A percentile compares a stretch with the other conserved stretches of the same genome.
These are phyloP conservation scores for Onthophagus sagittarius DNA, from an alignment of 2,888 invertebrate genomes.

Conservation along the genomic window DNA sequence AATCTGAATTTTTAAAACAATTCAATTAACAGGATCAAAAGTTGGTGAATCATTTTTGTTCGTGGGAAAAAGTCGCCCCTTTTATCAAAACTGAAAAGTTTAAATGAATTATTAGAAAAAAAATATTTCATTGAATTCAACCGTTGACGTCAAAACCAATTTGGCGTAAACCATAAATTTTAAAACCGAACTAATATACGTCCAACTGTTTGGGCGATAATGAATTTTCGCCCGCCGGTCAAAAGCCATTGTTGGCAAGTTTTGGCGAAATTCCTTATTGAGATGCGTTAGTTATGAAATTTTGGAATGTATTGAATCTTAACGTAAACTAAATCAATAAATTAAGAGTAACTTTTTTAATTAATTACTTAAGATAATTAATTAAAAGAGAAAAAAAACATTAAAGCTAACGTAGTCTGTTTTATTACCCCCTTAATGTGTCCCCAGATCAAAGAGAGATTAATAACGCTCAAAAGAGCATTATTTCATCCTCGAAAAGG, in stretches of 20 bases:
- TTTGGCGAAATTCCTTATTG: not conserved
- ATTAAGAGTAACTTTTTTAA: not conserved
- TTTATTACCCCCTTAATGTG: not conserved
- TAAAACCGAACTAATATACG: not conserved
- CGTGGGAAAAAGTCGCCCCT: conserved; percentile 46
- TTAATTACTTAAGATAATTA: not conserved
- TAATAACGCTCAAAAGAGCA: not conserved
- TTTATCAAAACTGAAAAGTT: conserved; percentile 58
- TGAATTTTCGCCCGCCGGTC: not conserved
- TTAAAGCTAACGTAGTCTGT: not conserved
- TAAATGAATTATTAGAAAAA: not conserved
- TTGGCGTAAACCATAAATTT: not conserved
- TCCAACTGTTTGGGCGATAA: not conserved
- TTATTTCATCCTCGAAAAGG: not conserved
- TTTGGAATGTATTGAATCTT: not conserved
- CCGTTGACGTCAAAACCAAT: not conserved
- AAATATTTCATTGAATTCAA: not conserved
- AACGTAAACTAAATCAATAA: too few species aligned
- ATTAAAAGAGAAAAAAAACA: not conserved
- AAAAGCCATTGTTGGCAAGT: not conserved
- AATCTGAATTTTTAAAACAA: too few species aligned
- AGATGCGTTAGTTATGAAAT: not conserved
- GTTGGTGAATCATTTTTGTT: conserved; percentile 69
- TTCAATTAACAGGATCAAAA: too few species aligned
- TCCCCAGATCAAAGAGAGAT: not conserved